Base-by-base conservation (phyloP, 2,888 invertebrate genomes). In the Automeris io region DNA sequence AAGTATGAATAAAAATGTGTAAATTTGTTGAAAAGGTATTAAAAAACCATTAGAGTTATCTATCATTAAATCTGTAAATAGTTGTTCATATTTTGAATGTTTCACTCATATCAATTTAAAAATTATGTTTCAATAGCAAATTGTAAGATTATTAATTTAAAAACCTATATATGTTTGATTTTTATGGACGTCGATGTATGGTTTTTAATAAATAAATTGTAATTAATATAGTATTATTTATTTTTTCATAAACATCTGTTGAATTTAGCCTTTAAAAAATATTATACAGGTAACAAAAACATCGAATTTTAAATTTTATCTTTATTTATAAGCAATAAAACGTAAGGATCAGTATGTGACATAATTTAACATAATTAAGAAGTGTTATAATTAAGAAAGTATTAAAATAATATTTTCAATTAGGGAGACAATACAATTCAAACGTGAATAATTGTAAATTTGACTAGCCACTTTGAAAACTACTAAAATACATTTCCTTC, bases 271-370 rank as follows among this genome's bases (percentile, higher is more conserved):
- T 45, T 26, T 5, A n/a, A 1, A 5, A 19, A 7, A 13, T 31
- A 29, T 29, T 16, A n/a, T 31, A 16, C 31, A 11, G 24, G 31
- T 7, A 51, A 51, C 47, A 60, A 65, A 59, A 58, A 51, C 39
- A 53, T 51, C 42, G 43, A 41, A 50, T 58, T 63, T 67, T 62
- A 47, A 54, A 48, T 67, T 82, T 81, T 71, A 75, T 71, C 62
- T 85, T 85, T 85, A 83, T 82, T 86, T 77, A 77, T 85, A 86
- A 85, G 85, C 86, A 83, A 83, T 86, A 79, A 82, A 83, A 85
- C 82, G 71, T 80, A 83, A 29, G 16, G 16, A 29, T 29, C 16
- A 29, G n/a, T n/a, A n/a, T n/a, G n/a, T n/a, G n/a, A n/a, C n/a
- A 16, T 29, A 29, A 29, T 16, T 16, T 9, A 29, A 26, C 26